Evolutionary conservation across 2,888 invertebrate genomes (phyloP).

Genomic region (Polyommatus icarus): DNA sequence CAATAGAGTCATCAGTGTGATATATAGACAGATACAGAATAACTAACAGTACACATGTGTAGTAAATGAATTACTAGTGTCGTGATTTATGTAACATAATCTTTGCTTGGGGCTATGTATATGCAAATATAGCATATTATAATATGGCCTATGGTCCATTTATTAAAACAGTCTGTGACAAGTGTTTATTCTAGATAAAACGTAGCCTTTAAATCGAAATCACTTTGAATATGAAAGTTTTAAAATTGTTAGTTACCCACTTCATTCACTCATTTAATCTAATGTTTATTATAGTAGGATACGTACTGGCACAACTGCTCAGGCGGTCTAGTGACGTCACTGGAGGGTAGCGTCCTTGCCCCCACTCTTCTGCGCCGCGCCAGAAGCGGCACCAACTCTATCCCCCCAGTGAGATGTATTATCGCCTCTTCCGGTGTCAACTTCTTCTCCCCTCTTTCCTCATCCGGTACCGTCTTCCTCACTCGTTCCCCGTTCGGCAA

Average conservation of each 20-base stretch:
- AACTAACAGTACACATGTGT: neutral
- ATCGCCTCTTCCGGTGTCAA: conserved; percentile 67
- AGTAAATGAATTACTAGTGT: conserved; percentile 7
- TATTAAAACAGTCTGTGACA: too few species aligned
- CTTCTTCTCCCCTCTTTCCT: conserved; percentile 49
- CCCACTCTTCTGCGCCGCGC: conserved; percentile 82
- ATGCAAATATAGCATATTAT: neutral
- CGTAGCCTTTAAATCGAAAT: neutral
- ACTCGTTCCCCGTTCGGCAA: conserved; percentile 61
- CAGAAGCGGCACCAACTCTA: conserved; percentile 88
- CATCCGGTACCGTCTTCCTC: conserved; percentile 51
- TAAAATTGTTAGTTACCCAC: too few species aligned
- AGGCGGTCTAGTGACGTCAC: conserved; percentile 71
- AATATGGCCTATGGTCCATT: too few species aligned
- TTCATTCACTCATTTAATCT: too few species aligned
- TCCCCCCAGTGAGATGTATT: conserved; percentile 81
- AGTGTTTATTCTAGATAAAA: neutral
- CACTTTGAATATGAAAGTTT: too few species aligned
- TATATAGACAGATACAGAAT: neutral
- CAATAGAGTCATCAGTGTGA: neutral
- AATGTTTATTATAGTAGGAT: conserved; percentile 35
- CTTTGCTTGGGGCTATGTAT: neutral
- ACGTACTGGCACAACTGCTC: conserved; percentile 71
- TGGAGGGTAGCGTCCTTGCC: conserved; percentile 71
- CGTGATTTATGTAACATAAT: conserved; percentile 33